Base-by-base conservation (phyloP, 2,113 vertebrate species). In the Aldabrachelys gigantea region DNA sequence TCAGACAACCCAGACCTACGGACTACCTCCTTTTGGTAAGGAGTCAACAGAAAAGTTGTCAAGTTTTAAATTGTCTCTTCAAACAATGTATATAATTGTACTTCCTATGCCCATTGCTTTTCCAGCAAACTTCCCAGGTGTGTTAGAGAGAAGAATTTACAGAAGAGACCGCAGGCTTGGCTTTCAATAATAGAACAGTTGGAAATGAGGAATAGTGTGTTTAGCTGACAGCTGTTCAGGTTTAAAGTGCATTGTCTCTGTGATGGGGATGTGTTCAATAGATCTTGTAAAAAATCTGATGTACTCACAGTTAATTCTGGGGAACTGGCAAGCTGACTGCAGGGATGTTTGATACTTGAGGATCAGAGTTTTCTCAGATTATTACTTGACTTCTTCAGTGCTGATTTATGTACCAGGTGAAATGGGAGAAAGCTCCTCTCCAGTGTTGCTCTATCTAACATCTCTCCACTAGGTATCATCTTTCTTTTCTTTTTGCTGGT, bases 1-100 rank as follows among this genome's bases (percentile, higher is more conserved):
- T 84, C 99, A 99, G 97, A 98, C 98, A 24, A 98, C 99, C 83
- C 99, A 99, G 97, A 99, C 98, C 22, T 99, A 99, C 0, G 99
- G 99, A 98, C 99, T 99, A 98, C 99, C 99, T 96, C 99, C 99
- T 93, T 99, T 99, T 2, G 99, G 99, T 99, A 98, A 98, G 41
- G 27, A 35, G 86, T 83, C 93, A 92, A 14, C 47, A 65, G 87
- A 87, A 91, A 65, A 5, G 53, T 94, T 89, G 78, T 87, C 10
- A 24, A 17, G 41, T 76, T 76, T 14, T 27, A 27, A 27, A 47
- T 8, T 29, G 75, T 76, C 10, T 76, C 13, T 76, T 76, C 38
- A 76, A 44, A 44, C 8, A 1, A 14, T 91, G 85, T 81, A 81
- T 95, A 79, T 79, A 91, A 0, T 83, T 91, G 1, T 1, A 72